A percentile compares a stretch with the other conserved stretches of the same genome.
phyloP scores from a whole-genome alignment of 2,888 invertebrate genomes.

The Girardia tigrina region DNA sequence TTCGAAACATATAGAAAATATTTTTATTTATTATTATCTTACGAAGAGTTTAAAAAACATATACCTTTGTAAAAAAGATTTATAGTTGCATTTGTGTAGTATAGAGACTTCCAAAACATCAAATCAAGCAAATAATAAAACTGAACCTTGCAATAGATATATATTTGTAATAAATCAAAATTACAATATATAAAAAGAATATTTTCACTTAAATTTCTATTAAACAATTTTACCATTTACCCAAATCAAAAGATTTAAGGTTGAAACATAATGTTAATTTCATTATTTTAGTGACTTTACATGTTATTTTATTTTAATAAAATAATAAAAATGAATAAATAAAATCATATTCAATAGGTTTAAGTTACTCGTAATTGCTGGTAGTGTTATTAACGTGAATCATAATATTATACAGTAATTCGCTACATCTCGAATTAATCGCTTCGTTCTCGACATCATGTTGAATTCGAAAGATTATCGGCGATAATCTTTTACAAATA shows the following conservation, averaged over 20 bases:
- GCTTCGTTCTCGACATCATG: slow-evolving; percentile 10
- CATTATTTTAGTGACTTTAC: background rate
- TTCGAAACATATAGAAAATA: too few relatives aligned
- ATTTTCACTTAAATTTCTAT: background rate
- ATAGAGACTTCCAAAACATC: too few relatives aligned
- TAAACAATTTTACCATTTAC: background rate
- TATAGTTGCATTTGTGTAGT: too few relatives aligned
- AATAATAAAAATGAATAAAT: background rate
- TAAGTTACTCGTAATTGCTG: background rate
- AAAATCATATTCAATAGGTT: background rate
- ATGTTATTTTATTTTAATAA: background rate
- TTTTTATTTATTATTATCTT: too few relatives aligned
- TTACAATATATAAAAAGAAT: background rate
- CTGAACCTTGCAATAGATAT: background rate
- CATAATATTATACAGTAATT: slow-evolving; percentile 14
- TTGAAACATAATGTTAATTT: background rate
- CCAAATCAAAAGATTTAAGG: background rate
- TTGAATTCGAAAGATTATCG: slow-evolving; percentile 25
- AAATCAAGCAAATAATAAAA: too few relatives aligned
- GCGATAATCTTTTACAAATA: slow-evolving; percentile 21
- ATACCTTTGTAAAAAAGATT: too few relatives aligned
- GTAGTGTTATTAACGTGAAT: slow-evolving; percentile 2
- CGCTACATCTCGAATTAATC: background rate
- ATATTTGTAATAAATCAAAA: slow-evolving; percentile 1
- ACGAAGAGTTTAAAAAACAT: too few relatives aligned